phyloP scores from a whole-genome alignment of 1,140 invertebrate genomes.

The Diachasmimorpha longicaudata region DNA sequence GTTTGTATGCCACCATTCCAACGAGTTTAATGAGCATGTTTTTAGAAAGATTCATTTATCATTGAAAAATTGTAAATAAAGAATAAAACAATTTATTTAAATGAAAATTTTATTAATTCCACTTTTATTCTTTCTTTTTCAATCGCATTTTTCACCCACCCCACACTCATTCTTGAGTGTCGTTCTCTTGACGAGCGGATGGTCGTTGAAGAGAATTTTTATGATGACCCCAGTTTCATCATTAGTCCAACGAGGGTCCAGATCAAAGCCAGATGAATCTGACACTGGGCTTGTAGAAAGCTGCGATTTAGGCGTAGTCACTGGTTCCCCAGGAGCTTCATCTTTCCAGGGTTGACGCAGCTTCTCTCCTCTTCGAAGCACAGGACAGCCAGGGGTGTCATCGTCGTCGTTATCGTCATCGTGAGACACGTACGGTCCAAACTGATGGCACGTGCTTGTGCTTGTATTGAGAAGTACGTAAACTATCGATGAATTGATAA shows the following conservation, averaged over 20 bases:
- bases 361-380: too few species aligned
- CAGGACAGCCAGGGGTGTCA: too few species aligned
- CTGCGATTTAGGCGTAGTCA: too few species aligned
- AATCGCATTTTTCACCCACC: background rate
- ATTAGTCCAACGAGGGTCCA: background rate
- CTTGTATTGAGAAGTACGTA: background rate
- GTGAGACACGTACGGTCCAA: background rate
- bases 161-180: background rate
- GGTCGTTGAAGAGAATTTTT: slow-evolving; percentile 13
- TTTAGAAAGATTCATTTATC: background rate
- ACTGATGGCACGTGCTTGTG: background rate
- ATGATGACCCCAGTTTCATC: slow-evolving; percentile 2
- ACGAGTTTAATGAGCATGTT: background rate
- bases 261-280: too few species aligned
- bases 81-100: background rate
- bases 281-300: too few species aligned
- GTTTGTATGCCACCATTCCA: background rate
- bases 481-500: background rate
- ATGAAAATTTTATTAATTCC: background rate
- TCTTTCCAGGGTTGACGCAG: too few species aligned
- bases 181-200: background rate
- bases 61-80: background rate
- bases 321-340: too few species aligned
- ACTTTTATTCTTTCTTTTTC: background rate
- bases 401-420: background rate